These are phyloP conservation scores for Herpailurus yagouaroundi DNA, from an alignment of 2,113 vertebrate species.

Conservation along the genomic window DNA sequence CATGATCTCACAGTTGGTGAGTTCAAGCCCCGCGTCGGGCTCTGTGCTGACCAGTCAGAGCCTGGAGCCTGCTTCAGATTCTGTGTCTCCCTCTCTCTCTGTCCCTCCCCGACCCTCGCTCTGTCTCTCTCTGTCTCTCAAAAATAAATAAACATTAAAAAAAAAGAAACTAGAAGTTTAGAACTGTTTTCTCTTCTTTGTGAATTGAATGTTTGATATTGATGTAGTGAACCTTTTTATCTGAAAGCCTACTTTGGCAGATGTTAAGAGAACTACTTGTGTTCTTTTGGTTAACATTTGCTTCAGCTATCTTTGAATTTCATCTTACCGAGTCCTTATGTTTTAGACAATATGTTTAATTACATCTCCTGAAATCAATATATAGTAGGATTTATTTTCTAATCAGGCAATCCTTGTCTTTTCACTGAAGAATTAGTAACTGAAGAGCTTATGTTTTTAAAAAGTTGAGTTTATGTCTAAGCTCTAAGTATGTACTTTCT, in stretches of 20 bases:
- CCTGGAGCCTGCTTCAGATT: no score
- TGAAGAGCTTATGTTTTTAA: neutral
- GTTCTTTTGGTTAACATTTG: neutral
- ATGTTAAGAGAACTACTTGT: neutral
- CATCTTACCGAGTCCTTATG: neutral
- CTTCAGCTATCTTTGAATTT: neutral
- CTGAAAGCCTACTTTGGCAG: neutral
- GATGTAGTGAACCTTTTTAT: neutral
- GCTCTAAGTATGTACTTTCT: neutral
- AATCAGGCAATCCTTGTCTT: neutral
- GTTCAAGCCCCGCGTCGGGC: no score
- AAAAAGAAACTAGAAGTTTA: neutral
- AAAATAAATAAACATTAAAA: no score
- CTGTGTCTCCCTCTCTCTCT: no score
- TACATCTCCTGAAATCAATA: neutral
- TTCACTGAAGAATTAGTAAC: neutral
- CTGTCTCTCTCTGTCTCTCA: no score
- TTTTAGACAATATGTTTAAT: constrained; percentile 10
- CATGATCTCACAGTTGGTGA: no score
- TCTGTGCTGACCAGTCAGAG: no score
- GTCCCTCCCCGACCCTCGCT: no score
- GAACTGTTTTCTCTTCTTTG: neutral
- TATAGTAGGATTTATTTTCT: neutral
- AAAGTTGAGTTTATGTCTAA: neutral
- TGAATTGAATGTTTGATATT: neutral